Percentiles rank a stretch among this genome's conserved stretches.
These are phyloP conservation scores for Ornithoptera alexandrae DNA, from an alignment of 2,888 invertebrate genomes.

Conservation along the genomic window DNA sequence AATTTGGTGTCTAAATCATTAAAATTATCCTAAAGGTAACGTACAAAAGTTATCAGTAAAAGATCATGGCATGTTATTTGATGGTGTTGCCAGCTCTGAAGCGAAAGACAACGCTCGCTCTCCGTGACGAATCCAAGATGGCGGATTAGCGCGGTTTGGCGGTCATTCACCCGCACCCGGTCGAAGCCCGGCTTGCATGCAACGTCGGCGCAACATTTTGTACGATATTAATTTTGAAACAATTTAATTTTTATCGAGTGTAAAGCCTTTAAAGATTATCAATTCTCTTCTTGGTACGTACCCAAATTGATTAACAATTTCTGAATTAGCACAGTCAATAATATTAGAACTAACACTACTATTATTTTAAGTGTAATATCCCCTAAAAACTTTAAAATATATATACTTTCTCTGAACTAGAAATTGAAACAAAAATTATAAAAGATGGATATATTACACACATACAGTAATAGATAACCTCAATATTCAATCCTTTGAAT, in stretches of 20 bases:
- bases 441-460: not conserved
- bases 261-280: slow-evolving; percentile 18
- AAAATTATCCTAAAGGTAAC: slow-evolving; percentile 1
- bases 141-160: slow-evolving; percentile 74
- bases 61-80: slow-evolving; percentile 28
- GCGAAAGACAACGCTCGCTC: slow-evolving; percentile 67
- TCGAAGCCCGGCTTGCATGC: slow-evolving; percentile 53
- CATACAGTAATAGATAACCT: not conserved
- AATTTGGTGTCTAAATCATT: not conserved
- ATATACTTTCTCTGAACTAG: not conserved
- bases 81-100: slow-evolving; percentile 50
- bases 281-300: slow-evolving; percentile 14
- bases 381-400: not conserved
- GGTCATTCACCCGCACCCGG: slow-evolving; percentile 72
- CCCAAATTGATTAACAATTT: not conserved
- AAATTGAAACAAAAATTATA: not conserved
- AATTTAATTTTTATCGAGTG: slow-evolving; percentile 29
- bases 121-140: slow-evolving; percentile 77
- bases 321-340: not conserved
- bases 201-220: slow-evolving; percentile 51
- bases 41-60: slow-evolving; percentile 22
- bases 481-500: not conserved
- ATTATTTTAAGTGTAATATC: not conserved
- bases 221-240: slow-evolving; percentile 45
- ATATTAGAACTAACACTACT: not conserved